Evolutionary conservation across 1,140 invertebrate species (phyloP).

Genomic region (Drosophila auraria): DNA sequence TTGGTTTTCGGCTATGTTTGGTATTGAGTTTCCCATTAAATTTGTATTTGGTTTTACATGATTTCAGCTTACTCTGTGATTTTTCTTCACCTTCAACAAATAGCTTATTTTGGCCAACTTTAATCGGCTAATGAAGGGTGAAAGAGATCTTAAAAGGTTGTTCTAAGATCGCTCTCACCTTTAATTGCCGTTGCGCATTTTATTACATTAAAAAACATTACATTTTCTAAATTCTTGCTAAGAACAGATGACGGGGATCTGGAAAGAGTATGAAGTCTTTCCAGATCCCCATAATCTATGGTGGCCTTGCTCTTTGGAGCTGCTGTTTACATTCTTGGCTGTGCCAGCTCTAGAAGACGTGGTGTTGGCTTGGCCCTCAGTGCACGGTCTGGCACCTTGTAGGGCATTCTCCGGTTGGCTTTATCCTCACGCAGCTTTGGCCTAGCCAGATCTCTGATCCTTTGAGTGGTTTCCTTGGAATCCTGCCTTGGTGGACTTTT

Average conservation of each 20-base stretch:
- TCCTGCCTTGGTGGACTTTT: too few species aligned
- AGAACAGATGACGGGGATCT: background rate
- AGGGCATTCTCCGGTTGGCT: background rate
- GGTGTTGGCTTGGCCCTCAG: slow-evolving; percentile 6
- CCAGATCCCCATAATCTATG: background rate
- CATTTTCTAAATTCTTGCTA: background rate
- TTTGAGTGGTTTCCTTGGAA: background rate
- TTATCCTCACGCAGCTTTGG: slow-evolving; percentile 1
- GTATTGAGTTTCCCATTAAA: slow-evolving; percentile 24
- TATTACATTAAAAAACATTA: background rate
- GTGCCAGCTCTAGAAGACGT: slow-evolving; percentile 19
- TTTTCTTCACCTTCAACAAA: background rate
- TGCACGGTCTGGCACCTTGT: background rate
- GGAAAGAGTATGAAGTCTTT: background rate
- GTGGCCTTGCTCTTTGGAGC: background rate
- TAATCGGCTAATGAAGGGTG: background rate
- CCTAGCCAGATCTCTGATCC: slow-evolving; percentile 7
- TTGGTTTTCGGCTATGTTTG: slow-evolving; percentile 38
- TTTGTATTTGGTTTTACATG: slow-evolving; percentile 30
- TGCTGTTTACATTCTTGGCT: slow-evolving; percentile 6
- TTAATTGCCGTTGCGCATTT: background rate
- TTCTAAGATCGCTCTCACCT: background rate
- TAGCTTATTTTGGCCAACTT: background rate
- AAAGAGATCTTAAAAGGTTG: slow-evolving; percentile 1
- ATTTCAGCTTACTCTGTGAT: background rate